phyloP scores from a whole-genome alignment of 1,140 invertebrate genomes.

The Spodoptera litura region DNA sequence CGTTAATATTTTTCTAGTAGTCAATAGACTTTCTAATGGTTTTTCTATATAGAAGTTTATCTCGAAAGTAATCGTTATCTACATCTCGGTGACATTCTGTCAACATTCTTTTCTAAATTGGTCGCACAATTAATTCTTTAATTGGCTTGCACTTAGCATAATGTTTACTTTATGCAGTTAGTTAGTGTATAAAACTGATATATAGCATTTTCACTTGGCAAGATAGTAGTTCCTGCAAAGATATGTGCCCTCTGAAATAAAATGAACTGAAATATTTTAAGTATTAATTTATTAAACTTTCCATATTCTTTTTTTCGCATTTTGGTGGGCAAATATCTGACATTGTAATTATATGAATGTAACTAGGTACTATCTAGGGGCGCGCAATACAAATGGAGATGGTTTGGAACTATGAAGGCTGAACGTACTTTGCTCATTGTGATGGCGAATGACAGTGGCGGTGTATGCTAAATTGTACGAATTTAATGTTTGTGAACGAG shows the following conservation, averaged over 20 bases:
- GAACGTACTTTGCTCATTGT: conserved; percentile 55
- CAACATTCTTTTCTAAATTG: conserved; percentile 18
- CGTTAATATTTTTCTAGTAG: conserved; percentile 41
- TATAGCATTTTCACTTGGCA: conserved; percentile 21
- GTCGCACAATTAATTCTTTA: conserved; percentile 18
- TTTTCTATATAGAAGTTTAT: conserved; percentile 26
- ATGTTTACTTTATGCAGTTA: not conserved
- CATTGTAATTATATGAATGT: conserved; percentile 16
- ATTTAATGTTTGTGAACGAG: conserved; percentile 12
- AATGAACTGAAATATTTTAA: not conserved
- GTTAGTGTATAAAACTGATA: not conserved
- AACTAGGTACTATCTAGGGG: not conserved
- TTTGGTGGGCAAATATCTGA: conserved; percentile 9
- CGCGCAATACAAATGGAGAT: not conserved
- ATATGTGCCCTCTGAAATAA: not conserved
- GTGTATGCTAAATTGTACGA: conserved; percentile 36
- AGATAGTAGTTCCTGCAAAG: not conserved
- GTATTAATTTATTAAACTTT: not conserved
- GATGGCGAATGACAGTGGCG: conserved; percentile 1
- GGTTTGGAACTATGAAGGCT: conserved; percentile 50
- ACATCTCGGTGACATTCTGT: conserved; percentile 8
- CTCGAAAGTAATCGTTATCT: conserved; percentile 4
- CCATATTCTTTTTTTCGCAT: not conserved
- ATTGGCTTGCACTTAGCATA: conserved; percentile 18
- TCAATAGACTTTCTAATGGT: conserved; percentile 20